A percentile compares a stretch with the other conserved stretches of the same genome.
Conservation (phyloP, 2,113 vertebrate species). For the Xiphias gladius region DNA sequence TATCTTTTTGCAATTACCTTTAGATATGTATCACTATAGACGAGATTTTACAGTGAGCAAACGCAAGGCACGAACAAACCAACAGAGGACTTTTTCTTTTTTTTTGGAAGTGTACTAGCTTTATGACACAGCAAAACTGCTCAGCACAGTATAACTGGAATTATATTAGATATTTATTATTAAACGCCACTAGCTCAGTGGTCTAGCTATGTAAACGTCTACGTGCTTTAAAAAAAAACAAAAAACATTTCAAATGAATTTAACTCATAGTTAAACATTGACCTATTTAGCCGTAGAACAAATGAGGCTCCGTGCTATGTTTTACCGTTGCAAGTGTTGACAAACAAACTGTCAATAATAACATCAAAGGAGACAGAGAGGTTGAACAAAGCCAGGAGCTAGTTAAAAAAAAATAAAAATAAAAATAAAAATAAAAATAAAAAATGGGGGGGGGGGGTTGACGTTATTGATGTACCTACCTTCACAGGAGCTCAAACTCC, state of each 20-base stretch:
- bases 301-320: not conserved
- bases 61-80: not conserved
- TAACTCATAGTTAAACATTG: not conserved
- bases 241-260: not conserved
- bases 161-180: not conserved
- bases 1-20: not conserved
- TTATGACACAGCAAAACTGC: conserved; percentile 31
- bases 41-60: not conserved
- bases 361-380: not conserved
- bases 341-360: conserved; percentile 9
- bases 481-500: conserved; percentile 46
- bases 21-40: no score
- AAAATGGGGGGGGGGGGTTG: no score
- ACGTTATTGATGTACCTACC: conserved; percentile 40
- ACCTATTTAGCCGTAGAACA: conserved; percentile 17
- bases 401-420: no score
- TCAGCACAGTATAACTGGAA: not conserved
- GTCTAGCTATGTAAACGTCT: not conserved
- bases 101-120: not conserved
- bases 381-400: not conserved
- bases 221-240: no score
- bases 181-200: not conserved
- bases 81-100: not conserved
- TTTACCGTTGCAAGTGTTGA: not conserved
- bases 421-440: no score